Evolutionary conservation across 2,888 invertebrate species (phyloP).

Genomic region (Ectemnius lituratus): DNA sequence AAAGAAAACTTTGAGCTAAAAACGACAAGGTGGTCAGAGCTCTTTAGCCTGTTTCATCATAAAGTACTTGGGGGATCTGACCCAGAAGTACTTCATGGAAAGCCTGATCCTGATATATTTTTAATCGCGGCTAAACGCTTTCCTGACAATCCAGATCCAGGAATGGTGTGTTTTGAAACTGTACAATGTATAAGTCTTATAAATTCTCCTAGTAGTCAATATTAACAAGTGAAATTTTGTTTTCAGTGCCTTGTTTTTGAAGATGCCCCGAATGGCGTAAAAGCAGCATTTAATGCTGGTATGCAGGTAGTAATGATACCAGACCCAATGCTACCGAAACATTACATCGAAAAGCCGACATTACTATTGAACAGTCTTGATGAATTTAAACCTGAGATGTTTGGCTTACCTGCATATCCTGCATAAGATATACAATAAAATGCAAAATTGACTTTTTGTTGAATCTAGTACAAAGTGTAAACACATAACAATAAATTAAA

Average conservation of each 20-base stretch:
- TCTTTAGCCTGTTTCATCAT: constrained; percentile 80
- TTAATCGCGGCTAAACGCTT: constrained; percentile 82
- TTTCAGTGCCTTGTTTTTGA: constrained; percentile 82
- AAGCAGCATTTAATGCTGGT: constrained; percentile 80
- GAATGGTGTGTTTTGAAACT: constrained; percentile 55
- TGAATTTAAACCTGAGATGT: constrained; percentile 89
- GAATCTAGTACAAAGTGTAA: constrained; percentile 65
- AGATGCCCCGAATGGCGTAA: constrained; percentile 83
- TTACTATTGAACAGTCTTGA: constrained; percentile 85
- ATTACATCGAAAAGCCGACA: constrained; percentile 81
- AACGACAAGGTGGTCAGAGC: constrained; percentile 78
- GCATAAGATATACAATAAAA: constrained; percentile 9
- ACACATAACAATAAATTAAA: not conserved
- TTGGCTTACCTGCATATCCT: constrained; percentile 85
- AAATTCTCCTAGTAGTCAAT: not conserved
- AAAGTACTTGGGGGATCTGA: constrained; percentile 83
- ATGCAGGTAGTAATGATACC: constrained; percentile 83
- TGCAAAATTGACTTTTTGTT: not conserved
- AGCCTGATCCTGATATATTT: constrained; percentile 86
- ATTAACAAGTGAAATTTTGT: not conserved
- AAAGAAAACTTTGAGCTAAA: constrained; percentile 80
- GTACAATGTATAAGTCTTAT: not conserved
- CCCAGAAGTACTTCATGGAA: constrained; percentile 83
- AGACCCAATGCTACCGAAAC: constrained; percentile 79
- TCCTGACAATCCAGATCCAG: constrained; percentile 78